Evolutionary conservation across 2,113 vertebrate species (phyloP).

Genomic region (Eubucco bourcierii): DNA sequence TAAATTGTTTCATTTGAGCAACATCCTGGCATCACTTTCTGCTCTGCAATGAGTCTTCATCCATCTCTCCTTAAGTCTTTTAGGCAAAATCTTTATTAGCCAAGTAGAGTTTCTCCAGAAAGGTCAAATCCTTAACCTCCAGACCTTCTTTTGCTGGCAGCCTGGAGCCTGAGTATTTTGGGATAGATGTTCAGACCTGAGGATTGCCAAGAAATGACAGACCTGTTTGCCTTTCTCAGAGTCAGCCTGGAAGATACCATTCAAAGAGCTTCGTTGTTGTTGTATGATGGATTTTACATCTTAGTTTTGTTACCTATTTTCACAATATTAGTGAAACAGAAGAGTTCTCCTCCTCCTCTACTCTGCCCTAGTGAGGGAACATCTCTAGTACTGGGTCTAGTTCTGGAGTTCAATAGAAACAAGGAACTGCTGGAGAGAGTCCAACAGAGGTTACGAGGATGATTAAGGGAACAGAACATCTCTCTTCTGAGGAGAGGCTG

Average conservation of each 20-base stretch:
- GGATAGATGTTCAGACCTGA: neutral
- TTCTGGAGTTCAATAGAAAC: too few relatives aligned
- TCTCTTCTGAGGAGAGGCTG: too few relatives aligned
- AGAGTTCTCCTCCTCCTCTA: too few relatives aligned
- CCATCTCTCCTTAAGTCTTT: neutral
- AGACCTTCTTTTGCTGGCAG: slow-evolving; percentile 8
- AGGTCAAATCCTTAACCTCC: slow-evolving; percentile 9
- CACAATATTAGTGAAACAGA: neutral
- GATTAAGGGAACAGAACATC: too few relatives aligned
- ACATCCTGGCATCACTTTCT: neutral
- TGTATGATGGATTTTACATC: neutral
- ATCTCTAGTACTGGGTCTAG: too few relatives aligned
- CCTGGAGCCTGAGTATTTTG: neutral
- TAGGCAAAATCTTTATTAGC: slow-evolving; percentile 3
- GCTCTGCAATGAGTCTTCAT: neutral
- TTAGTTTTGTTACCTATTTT: slow-evolving; percentile 6
- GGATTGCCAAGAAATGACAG: neutral
- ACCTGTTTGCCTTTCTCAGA: neutral
- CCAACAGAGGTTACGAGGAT: too few relatives aligned
- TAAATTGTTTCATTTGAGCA: neutral
- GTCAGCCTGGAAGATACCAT: neutral
- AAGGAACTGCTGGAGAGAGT: too few relatives aligned
- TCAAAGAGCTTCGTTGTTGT: neutral
- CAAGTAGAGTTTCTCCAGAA: slow-evolving; percentile 13
- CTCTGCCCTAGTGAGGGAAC: too few relatives aligned